Percentiles rank a stretch among this genome's conserved stretches.
phyloP scores from a whole-genome alignment of 2,888 invertebrate genomes.

The Spatulosminthurus flaviceps region DNA sequence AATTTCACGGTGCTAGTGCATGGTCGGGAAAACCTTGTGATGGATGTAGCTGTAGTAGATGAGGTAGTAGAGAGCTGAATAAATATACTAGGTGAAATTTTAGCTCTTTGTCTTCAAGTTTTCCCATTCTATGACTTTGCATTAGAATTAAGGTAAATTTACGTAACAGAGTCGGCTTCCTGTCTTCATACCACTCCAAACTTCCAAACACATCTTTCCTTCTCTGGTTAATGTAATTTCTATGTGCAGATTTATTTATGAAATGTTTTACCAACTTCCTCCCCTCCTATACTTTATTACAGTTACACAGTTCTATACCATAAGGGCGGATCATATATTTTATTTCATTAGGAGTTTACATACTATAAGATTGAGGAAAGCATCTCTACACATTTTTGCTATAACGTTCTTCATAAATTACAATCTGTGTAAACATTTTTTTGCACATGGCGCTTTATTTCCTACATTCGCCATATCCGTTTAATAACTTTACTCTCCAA shows the following conservation, averaged over 20 bases:
- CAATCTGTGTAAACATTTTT: not conserved
- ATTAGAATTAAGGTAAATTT: too few relatives aligned
- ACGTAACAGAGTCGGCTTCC: not conserved
- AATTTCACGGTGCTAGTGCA: too few relatives aligned
- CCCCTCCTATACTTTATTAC: not conserved
- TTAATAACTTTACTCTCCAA: not conserved
- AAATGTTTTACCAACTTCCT: slow-evolving; percentile 5
- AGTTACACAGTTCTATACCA: too few relatives aligned
- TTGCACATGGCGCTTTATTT: slow-evolving; percentile 11
- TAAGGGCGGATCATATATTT: not conserved
- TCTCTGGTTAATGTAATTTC: not conserved
- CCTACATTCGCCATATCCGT: too few relatives aligned
- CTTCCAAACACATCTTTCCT: not conserved
- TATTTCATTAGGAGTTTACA: not conserved
- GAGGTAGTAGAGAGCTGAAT: too few relatives aligned
- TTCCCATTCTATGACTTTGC: too few relatives aligned
- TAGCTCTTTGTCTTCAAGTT: too few relatives aligned
- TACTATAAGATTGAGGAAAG: not conserved
- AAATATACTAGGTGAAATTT: too few relatives aligned
- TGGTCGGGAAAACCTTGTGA: too few relatives aligned
- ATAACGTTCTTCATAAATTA: not conserved
- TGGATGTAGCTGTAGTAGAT: too few relatives aligned
- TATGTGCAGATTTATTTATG: not conserved
- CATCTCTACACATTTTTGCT: not conserved
- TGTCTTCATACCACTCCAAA: not conserved